Conservation (phyloP, 2,888 invertebrate genomes). For the Schrankia costaestrigalis region DNA sequence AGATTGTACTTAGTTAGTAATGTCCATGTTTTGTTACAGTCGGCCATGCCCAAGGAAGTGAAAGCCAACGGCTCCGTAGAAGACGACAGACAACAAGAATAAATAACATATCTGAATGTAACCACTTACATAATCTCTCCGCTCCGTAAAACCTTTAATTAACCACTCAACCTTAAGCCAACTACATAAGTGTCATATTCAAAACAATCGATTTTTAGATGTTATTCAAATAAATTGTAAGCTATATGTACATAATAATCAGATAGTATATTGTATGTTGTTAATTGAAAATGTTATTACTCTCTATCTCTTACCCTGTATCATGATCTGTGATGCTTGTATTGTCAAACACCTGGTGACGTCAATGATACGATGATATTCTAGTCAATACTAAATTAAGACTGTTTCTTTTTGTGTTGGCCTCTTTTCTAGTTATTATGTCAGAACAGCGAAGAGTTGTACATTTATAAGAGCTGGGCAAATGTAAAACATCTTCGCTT, state of each 20-base stretch:
- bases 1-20: neutral
- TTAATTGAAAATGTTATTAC: conserved; percentile 38
- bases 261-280: conserved; percentile 55
- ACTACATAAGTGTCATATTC: conserved; percentile 39
- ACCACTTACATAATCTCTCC: conserved; percentile 48
- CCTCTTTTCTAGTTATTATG: conserved; percentile 27
- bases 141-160: conserved; percentile 49
- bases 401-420: conserved; percentile 41
- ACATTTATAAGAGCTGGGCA: conserved; percentile 76
- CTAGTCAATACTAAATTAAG: conserved; percentile 54
- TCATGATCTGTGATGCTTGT: conserved; percentile 34
- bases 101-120: conserved; percentile 45
- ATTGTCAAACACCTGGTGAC: conserved; percentile 14
- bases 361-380: conserved; percentile 32
- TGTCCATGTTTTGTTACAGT: conserved; percentile 49
- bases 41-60: conserved; percentile 68
- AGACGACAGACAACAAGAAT: conserved; percentile 72
- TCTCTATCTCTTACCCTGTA: conserved; percentile 15
- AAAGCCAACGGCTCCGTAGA: conserved; percentile 65
- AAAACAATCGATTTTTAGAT: conserved; percentile 61
- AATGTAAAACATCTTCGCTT: conserved; percentile 70
- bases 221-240: conserved; percentile 60
- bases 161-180: conserved; percentile 35
- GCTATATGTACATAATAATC: conserved; percentile 72
- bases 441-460: conserved; percentile 57